Conservation (phyloP, 1,140 invertebrate genomes). For the Coelopa frigida region DNA sequence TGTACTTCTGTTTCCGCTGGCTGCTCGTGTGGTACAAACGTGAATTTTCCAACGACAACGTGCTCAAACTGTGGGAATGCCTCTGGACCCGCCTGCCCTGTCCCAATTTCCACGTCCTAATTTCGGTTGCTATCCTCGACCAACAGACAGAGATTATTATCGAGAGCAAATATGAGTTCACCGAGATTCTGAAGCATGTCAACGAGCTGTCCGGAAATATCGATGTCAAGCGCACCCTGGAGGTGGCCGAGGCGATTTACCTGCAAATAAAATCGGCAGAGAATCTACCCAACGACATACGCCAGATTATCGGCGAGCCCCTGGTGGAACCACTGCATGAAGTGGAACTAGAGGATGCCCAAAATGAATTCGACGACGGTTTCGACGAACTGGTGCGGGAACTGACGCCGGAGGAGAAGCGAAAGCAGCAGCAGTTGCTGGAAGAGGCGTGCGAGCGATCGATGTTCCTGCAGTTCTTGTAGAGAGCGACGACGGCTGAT, state of each 20-base stretch:
- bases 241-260: slow-evolving; percentile 84
- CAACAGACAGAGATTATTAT: slow-evolving; percentile 79
- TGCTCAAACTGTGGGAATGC: slow-evolving; percentile 74
- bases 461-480: slow-evolving; percentile 25
- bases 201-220: slow-evolving; percentile 85
- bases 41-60: slow-evolving; percentile 67
- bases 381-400: slow-evolving; percentile 34
- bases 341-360: slow-evolving; percentile 18
- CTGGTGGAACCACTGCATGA: slow-evolving; percentile 27
- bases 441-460: slow-evolving; percentile 41
- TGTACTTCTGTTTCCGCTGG: slow-evolving; percentile 99
- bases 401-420: slow-evolving; percentile 31
- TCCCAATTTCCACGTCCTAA: slow-evolving; percentile 86
- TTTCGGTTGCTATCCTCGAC: slow-evolving; percentile 87
- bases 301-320: slow-evolving; percentile 59
- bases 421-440: slow-evolving; percentile 24
- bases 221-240: slow-evolving; percentile 69
- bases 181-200: slow-evolving; percentile 94
- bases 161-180: slow-evolving; percentile 86
- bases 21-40: slow-evolving; percentile 77
- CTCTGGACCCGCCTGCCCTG: slow-evolving; percentile 88
- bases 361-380: slow-evolving; percentile 31
- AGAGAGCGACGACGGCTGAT: too few species aligned
- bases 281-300: slow-evolving; percentile 59
- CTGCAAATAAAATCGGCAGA: slow-evolving; percentile 66